phyloP scores from a whole-genome alignment of 2,888 invertebrate species.

The Lottia gigantea region DNA sequence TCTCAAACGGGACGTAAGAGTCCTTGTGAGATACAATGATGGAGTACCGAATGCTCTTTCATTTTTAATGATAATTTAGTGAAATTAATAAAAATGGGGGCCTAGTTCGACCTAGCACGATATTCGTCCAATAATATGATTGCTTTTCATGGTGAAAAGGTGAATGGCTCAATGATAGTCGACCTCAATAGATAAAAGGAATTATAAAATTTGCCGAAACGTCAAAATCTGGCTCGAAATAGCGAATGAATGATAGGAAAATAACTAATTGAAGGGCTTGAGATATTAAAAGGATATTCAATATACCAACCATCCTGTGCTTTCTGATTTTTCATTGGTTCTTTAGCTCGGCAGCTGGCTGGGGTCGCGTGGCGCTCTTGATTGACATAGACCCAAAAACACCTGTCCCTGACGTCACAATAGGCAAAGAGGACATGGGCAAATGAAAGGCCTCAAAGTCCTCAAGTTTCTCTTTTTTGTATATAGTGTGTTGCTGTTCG shows the following conservation, averaged over 20 bases:
- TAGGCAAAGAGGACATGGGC: constrained; percentile 30
- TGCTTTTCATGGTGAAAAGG: too few relatives aligned
- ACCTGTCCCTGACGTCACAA: constrained; percentile 59
- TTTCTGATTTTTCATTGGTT: constrained; percentile 44
- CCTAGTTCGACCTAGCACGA: too few relatives aligned
- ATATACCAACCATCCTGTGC: constrained; percentile 13
- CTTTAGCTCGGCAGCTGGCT: constrained; percentile 44
- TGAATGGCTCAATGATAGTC: too few relatives aligned
- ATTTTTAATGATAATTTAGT: too few relatives aligned
- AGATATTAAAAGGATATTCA: constrained; percentile 3
- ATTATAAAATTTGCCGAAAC: constrained; percentile 7
- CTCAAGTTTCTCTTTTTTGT: neutral
- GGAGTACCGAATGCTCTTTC: too few relatives aligned
- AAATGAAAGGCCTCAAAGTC: neutral
- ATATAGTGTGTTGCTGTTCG: too few relatives aligned
- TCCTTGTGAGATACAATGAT: too few relatives aligned
- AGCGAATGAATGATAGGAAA: neutral
- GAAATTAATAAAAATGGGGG: too few relatives aligned
- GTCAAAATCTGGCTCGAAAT: constrained; percentile 3
- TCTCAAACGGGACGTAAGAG: too few relatives aligned
- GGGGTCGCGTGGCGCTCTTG: constrained; percentile 50
- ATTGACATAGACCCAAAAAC: constrained; percentile 35
- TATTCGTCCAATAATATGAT: too few relatives aligned
- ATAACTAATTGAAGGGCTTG: neutral
- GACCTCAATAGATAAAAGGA: neutral